Base-by-base conservation (phyloP, 2,888 invertebrate genomes). In the Phengaris arion region DNA sequence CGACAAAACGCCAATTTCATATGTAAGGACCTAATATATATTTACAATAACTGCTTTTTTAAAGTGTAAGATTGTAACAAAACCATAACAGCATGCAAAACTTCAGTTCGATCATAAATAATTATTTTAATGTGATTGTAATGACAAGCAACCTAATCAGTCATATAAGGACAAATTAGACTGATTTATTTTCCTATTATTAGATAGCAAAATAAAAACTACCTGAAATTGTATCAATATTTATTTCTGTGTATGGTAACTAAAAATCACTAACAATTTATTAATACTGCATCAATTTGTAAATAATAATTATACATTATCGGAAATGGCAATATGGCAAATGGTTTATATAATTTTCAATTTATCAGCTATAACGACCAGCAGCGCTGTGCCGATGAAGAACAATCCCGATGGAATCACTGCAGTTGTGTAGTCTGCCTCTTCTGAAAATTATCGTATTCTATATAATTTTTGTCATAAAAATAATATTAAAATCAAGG, bases 331-430 rank as follows among this genome's bases (percentile, higher is more conserved):
- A 80, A 77, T 68, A 22, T 22, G 22, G 22, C 22, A 22, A 22
- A 22, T 22, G 22, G 57, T 79, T 85, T 89, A 91, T 74, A 87
- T 81, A 74, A 85, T 80, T 85, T 89, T 91, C 76, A 93, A 85
- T 86, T 93, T 93, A 84, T 93, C 93, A 74, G 93, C 93, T 82
- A 93, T 85, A 76, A 93, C 88, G 74, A 93, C 88, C 78, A 93
- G 83, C 74, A 93, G 84, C 12, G 91, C 92, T 55, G 93, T 92
- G 70, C 93, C 93, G n/a, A 93, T 84, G 83, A 93, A 92, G 80
- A 93, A 93, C 51, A 93, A 82, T 54, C 93, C 91, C 0, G 93
- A 84, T 1, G 93, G 91, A 78, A 93, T 82, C 22, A 85, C 93
- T 69, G 90, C 85, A 35, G 85, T 86, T 8, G 89, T 87, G 51